Conservation (phyloP, 2,113 vertebrate species). For the Nothobranchius furzeri region DNA sequence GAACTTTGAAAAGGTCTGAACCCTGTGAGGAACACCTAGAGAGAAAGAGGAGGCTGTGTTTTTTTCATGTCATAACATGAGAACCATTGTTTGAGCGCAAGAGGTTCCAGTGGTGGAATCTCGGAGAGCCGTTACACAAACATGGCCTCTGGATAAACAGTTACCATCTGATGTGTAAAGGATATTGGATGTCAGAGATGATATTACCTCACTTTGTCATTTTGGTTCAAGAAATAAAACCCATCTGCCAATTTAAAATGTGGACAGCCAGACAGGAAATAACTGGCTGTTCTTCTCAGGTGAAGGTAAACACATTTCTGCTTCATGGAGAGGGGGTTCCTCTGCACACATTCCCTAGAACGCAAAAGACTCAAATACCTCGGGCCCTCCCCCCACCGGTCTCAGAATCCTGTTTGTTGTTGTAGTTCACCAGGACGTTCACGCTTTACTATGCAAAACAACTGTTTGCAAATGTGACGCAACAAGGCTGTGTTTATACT, state of each 20-base stretch:
- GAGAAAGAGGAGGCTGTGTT: not conserved
- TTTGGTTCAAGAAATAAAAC: constrained; percentile 31
- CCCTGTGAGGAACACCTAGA: constrained; percentile 11
- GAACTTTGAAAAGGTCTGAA: constrained; percentile 1
- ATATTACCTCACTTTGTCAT: constrained; percentile 45
- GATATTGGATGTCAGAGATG: constrained; percentile 61
- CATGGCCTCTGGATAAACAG: constrained; percentile 45
- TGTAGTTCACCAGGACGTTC: too few relatives aligned
- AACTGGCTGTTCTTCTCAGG: constrained; percentile 4
- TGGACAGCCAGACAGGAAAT: constrained; percentile 1
- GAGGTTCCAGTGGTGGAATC: constrained; percentile 22
- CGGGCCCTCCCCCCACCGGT: too few relatives aligned
- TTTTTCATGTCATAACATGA: constrained; percentile 35
- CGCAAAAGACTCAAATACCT: not conserved
- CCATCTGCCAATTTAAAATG: constrained; percentile 32
- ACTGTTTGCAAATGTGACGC: too few relatives aligned
- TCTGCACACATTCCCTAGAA: not conserved
- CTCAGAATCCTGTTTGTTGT: too few relatives aligned
- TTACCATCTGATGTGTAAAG: constrained; percentile 29
- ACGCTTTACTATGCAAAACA: too few relatives aligned
- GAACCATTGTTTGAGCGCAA: constrained; percentile 42
- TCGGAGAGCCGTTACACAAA: constrained; percentile 37
- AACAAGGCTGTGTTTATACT: too few relatives aligned
- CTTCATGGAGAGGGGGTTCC: not conserved
- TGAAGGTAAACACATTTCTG: constrained; percentile 2